A percentile compares a stretch with the other conserved stretches of the same genome.
phyloP scores from a whole-genome alignment of 2,797 vertebrate genomes.

The Limosa lapponica region DNA sequence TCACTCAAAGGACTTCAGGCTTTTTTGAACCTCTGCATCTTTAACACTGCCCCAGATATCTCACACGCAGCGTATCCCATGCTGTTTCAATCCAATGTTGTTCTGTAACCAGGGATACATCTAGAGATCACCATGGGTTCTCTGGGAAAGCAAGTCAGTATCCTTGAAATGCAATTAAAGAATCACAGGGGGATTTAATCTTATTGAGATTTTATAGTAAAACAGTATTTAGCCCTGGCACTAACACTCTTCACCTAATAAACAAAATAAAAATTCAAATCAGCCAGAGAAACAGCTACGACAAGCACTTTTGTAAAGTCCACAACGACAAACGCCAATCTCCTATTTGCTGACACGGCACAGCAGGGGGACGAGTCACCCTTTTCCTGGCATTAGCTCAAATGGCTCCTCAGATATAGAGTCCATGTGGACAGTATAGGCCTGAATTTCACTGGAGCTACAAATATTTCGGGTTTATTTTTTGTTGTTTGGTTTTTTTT shows the following conservation, averaged over 20 bases:
- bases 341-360: slow-evolving; percentile 30
- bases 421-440: neutral
- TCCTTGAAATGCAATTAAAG: slow-evolving; percentile 52
- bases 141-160: slow-evolving; percentile 43
- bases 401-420: neutral
- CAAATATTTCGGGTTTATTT: neutral
- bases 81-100: neutral
- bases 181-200: slow-evolving; percentile 29
- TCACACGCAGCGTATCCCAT: neutral
- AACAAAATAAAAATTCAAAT: slow-evolving; percentile 70
- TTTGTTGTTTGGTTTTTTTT: neutral
- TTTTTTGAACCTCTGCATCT: neutral
- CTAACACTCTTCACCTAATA: slow-evolving; percentile 29
- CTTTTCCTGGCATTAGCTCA: neutral
- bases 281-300: slow-evolving; percentile 41
- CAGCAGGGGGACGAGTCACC: slow-evolving; percentile 10
- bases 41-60: neutral
- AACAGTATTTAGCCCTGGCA: slow-evolving; percentile 46
- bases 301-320: slow-evolving; percentile 54
- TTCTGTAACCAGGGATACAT: neutral
- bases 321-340: slow-evolving; percentile 48
- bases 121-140: slow-evolving; percentile 1
- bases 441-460: neutral
- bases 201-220: slow-evolving; percentile 22
- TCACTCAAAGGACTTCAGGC: neutral